Conservation (phyloP, 2,888 invertebrate species). For the Calephelis perditalis region DNA sequence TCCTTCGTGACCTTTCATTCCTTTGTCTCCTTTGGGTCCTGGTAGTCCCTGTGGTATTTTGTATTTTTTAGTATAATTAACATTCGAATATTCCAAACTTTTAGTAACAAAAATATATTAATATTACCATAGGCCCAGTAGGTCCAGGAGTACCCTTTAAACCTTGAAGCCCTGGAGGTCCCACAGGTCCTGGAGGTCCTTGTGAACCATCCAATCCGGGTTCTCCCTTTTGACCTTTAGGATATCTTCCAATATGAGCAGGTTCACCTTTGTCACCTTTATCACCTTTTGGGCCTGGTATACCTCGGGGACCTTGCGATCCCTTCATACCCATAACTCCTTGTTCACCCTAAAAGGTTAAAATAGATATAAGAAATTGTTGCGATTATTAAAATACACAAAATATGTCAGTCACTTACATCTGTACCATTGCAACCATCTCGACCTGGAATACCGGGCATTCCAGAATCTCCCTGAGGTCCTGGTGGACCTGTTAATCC, state of each 20-base stretch:
- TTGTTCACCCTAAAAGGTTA: conserved; percentile 80
- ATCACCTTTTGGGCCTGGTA: conserved; percentile 80
- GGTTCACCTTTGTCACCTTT: conserved; percentile 90
- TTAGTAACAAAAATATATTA: not conserved
- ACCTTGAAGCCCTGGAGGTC: conserved; percentile 80
- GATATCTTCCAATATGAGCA: conserved; percentile 82
- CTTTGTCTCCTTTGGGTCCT: conserved; percentile 84
- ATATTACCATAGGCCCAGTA: conserved; percentile 75
- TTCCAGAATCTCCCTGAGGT: conserved; percentile 82
- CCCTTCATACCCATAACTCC: conserved; percentile 85
- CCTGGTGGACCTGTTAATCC: conserved; percentile 77
- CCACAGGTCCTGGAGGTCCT: conserved; percentile 81
- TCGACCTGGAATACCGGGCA: conserved; percentile 89
- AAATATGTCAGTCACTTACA: conserved; percentile 71
- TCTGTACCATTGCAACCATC: conserved; percentile 98
- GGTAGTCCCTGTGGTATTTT: conserved; percentile 77
- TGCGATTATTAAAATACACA: not conserved
- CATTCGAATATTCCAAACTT: conserved; percentile 3
- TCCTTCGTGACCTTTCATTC: conserved; percentile 81
- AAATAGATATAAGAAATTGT: conserved; percentile 14
- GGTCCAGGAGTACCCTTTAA: conserved; percentile 80
- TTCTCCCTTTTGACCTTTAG: conserved; percentile 92
- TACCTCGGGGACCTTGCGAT: conserved; percentile 86
- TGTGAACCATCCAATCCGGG: conserved; percentile 85
- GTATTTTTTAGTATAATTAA: not conserved